These are phyloP conservation scores for Parotocinclus haroldoi DNA, from an alignment of 2,797 vertebrate genomes.

Conservation along the genomic window DNA sequence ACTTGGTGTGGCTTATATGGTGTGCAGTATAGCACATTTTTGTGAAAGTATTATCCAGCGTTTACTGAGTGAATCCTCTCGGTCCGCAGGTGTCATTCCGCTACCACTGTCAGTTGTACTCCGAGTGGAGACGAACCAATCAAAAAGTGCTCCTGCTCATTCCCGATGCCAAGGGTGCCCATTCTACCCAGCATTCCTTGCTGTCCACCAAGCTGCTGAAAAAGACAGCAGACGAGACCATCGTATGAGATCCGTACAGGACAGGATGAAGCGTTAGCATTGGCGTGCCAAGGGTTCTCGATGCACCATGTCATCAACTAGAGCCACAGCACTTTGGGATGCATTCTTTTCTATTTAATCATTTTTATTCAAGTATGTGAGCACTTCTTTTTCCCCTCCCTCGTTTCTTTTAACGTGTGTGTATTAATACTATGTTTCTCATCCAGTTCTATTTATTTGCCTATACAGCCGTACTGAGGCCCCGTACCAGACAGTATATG, in stretches of 20 bases:
- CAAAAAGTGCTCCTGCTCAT: conserved; percentile 90
- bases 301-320: conserved; percentile 20
- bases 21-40: background rate
- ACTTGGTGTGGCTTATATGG: too few relatives aligned
- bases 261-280: conserved; percentile 31
- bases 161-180: conserved; percentile 71
- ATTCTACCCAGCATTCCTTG: conserved; percentile 79
- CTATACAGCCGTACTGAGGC: conserved; percentile 16
- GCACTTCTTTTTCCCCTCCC: conserved; percentile 42
- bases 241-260: conserved; percentile 74
- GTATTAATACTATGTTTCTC: conserved; percentile 28
- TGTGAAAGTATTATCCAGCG: background rate
- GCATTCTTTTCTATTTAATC: conserved; percentile 55
- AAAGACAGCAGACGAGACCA: conserved; percentile 84
- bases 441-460: conserved; percentile 38
- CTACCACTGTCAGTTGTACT: conserved; percentile 96
- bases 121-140: conserved; percentile 92
- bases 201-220: conserved; percentile 82
- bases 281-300: conserved; percentile 42
- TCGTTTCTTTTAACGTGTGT: conserved; percentile 24
- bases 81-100: conserved; percentile 86
- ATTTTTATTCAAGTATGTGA: conserved; percentile 51
- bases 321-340: conserved; percentile 60
- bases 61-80: background rate
- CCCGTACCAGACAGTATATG: conserved; percentile 25